Percentiles rank a stretch among this genome's conserved stretches.
Evolutionary conservation across 1,140 invertebrate genomes (phyloP).

Genomic region (Eumeta japonica): DNA sequence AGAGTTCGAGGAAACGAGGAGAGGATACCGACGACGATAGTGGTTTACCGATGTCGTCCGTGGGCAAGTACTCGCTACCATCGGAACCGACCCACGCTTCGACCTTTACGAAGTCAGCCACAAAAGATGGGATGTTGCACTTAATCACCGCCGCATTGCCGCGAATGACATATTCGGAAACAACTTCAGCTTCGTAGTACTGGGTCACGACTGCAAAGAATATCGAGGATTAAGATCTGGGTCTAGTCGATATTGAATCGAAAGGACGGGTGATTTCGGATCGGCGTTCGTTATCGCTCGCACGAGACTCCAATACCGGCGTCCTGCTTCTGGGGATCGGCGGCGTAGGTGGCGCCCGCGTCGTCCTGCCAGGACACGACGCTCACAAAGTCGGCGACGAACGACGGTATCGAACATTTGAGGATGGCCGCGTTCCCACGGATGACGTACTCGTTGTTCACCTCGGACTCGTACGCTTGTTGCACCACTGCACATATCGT

Average conservation of each 20-base stretch:
- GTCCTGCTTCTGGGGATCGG: constrained; percentile 2
- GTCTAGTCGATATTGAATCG: no score
- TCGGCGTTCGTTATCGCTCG: no score
- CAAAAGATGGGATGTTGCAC: constrained; percentile 90
- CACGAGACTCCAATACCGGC: no score
- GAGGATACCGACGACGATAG: background rate
- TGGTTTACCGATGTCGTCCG: constrained; percentile 48
- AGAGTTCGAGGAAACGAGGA: background rate
- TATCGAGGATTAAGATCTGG: no score
- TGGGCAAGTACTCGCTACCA: constrained; percentile 64
- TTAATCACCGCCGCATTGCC: constrained; percentile 90
- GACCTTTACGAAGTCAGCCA: constrained; percentile 86
- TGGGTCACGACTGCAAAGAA: constrained; percentile 82
- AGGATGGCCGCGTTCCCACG: constrained; percentile 87
- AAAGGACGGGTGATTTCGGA: no score
- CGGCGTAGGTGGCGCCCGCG: constrained; percentile 54
- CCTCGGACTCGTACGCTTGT: constrained; percentile 83
- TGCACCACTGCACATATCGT: constrained; percentile 71
- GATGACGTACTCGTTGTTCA: constrained; percentile 90
- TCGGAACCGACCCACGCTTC: constrained; percentile 85
- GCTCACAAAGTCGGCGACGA: constrained; percentile 87
- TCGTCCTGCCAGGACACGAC: constrained; percentile 87
- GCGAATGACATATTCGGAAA: constrained; percentile 90
- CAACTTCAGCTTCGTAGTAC: constrained; percentile 86
- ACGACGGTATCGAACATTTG: constrained; percentile 89